A percentile compares a stretch with the other conserved stretches of the same genome.
phyloP scores from a whole-genome alignment of 1,140 invertebrate species.

The Drosophila truncata region DNA sequence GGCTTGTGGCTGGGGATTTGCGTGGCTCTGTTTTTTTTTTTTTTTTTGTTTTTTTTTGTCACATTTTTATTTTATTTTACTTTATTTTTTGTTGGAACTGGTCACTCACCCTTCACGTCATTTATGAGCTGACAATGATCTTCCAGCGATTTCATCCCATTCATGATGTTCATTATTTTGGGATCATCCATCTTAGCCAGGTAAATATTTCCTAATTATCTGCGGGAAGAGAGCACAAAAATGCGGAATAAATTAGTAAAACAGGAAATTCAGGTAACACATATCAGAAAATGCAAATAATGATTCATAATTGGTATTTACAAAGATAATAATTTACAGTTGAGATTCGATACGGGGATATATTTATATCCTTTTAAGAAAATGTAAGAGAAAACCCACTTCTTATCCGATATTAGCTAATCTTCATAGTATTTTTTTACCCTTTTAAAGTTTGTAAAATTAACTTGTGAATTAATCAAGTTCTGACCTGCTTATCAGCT shows the following conservation, averaged over 20 bases:
- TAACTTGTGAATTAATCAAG: constrained; percentile 14
- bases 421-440: too few relatives aligned
- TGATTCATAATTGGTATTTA: neutral
- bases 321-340: neutral
- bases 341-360: neutral
- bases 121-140: constrained; percentile 76
- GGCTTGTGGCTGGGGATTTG: constrained; percentile 26
- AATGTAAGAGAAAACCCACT: neutral
- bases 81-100: constrained; percentile 4
- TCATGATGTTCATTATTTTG: constrained; percentile 71
- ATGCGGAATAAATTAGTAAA: constrained; percentile 8
- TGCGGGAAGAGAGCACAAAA: constrained; percentile 22
- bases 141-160: constrained; percentile 67
- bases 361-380: neutral
- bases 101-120: constrained; percentile 63
- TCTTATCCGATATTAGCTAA: neutral
- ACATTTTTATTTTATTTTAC: neutral
- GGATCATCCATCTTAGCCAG: constrained; percentile 62
- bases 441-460: neutral
- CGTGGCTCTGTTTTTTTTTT: constrained; percentile 14
- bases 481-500: constrained; percentile 19
- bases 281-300: neutral
- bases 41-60: neutral
- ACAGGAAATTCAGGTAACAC: constrained; percentile 4
- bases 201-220: constrained; percentile 34